Base-by-base conservation (phyloP, 2,797 vertebrate genomes). In the Pipistrellus kuhlii region DNA sequence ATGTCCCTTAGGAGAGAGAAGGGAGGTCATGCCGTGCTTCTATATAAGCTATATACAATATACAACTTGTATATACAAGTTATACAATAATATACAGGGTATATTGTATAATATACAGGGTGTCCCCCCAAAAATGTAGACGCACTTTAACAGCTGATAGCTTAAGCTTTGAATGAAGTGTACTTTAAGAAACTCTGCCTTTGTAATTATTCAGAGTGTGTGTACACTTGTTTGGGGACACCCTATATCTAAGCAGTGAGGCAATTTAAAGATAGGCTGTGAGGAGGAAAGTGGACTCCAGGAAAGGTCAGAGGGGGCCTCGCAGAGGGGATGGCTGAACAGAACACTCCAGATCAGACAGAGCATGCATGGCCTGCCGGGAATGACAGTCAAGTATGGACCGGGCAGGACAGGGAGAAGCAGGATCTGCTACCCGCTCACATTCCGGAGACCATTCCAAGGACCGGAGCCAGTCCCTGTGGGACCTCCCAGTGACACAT, bases 211-310 rank as follows among this genome's bases (percentile, higher is more conserved):
- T 62, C 11, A 6, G 13, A 62, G 27, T 62, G 59, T 62, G 27
- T 62, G 59, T 62, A 30, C 27, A 30, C 27, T 30, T 62, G 14
- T 62, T 30, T 0, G 27, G 59, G 27, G 59, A 62, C 59, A 62
- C 5, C 59, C 27, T 13, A 0, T 11, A 9, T 25, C 14, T 12
- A 4, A 62, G 44, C 27, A 23, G n/a, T 0, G 18, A 0, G 2
- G 72, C 44, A 9, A 62, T 48, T 48, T 25, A 21, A 23, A 38
- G 53, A 41, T 25, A 6, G 72, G 41, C 35, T 3, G 1, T 5
- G 9, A 30, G 13, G 10, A 1, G 2, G 10, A 8, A 6, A 6
- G 21, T 32, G 30, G 68, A 41, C 48, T 32, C 11, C 48, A 0
- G 18, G 2, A 2, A 18, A 51, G 48, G 23, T 53, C 35, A 8